Conservation (phyloP, 2,888 invertebrate genomes). For the Drosophila neutralis region DNA sequence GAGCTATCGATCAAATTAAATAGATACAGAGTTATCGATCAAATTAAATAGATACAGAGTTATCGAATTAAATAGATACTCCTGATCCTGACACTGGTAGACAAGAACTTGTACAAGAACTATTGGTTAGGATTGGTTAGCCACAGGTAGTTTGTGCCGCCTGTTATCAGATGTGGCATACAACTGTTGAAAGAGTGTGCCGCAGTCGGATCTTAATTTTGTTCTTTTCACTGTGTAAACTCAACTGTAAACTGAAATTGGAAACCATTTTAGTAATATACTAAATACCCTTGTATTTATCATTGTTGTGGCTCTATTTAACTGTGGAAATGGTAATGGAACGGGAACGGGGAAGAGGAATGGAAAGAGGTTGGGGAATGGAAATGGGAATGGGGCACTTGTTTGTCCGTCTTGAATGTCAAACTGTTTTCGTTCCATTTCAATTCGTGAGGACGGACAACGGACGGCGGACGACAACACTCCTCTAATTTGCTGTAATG, state of each 20-base stretch:
- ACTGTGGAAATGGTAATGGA: neutral
- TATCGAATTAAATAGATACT: too few relatives aligned
- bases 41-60: too few relatives aligned
- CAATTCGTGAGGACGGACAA: constrained; percentile 22
- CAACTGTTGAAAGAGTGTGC: neutral
- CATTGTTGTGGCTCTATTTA: neutral
- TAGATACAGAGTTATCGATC: neutral
- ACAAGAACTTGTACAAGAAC: neutral
- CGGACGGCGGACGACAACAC: constrained; percentile 25
- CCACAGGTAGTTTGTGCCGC: neutral
- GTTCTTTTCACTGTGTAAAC: neutral
- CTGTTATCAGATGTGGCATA: neutral
- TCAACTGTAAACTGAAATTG: neutral
- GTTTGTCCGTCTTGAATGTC: constrained; percentile 5
- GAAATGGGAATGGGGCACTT: constrained; percentile 2
- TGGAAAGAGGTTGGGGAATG: neutral
- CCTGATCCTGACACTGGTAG: neutral
- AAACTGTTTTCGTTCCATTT: constrained; percentile 24
- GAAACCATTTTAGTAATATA: neutral
- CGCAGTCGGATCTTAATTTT: neutral
- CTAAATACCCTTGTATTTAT: neutral
- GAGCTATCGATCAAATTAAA: neutral
- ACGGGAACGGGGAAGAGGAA: neutral
- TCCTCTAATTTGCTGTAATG: constrained; percentile 64
- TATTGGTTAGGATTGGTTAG: neutral